Evolutionary conservation across 2,888 invertebrate genomes (phyloP), one percentile per base, ranked within the genome.

Genomic region (Diadegma fenestrale): DNA sequence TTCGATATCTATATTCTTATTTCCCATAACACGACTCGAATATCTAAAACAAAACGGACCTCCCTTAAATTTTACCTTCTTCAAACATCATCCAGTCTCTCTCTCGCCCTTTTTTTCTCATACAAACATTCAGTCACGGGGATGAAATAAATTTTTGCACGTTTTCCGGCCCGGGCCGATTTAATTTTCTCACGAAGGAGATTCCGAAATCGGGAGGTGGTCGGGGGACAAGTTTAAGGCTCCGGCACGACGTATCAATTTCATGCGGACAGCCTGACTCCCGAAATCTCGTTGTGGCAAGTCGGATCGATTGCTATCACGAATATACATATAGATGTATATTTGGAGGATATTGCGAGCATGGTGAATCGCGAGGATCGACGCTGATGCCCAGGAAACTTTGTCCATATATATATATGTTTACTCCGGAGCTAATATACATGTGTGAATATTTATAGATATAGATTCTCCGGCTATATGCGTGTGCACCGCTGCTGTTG

Each of bases 181-280:
- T n/a, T 19, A 51, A 71, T 71, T 26, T 51, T 2, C 2, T 0
- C 37, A 51, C 19, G 51, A 22, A 8, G 43, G 14, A 19, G 76
- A 45, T 33, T n/a, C n/a, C n/a, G n/a, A n/a, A n/a, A n/a, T n/a
- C n/a, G n/a, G n/a, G n/a, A n/a, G n/a, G n/a, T n/a, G 2, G 3
- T 2, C 33, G 33, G 33, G 3, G 37, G 17, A n/a, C 26, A 64
- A 54, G n/a, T n/a, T n/a, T 26, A 64, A 64, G 64, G 51, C n/a
- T 14, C 22, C 26, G 1, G 45, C 91, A 91, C 90, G 92, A 92
- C 90, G 90, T 92, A 92, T 92, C 92, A 92, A 92, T 93, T 92
- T 92, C 91, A 88, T 89, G 88, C 89, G 89, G 90, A 91, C 87
- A 75, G 81, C 88, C 89, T 89, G 89, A 82, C 85, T 87, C 89